Evolutionary conservation across 2,113 vertebrate species (phyloP), one percentile per base, ranked within the genome.

Genomic region (Rhea pennata): DNA sequence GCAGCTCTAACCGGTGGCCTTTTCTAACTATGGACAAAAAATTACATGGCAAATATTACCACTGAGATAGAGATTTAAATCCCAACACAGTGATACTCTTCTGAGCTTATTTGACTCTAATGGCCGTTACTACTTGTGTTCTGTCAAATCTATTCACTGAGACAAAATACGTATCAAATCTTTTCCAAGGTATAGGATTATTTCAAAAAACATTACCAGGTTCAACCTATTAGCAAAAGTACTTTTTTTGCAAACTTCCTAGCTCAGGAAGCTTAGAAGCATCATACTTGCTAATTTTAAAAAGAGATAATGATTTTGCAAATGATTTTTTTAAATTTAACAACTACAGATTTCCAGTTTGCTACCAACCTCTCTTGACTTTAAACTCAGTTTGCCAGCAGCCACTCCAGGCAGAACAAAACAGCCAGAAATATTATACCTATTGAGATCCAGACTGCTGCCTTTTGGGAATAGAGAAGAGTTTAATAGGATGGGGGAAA

Each of bases 21-120:
- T 58, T 92, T 85, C 66, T 89, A 76, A 62, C 53, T 62, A 53
- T 53, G 73, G 90, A 90, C 62, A 78, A 80, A 58, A 79, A 92
- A 90, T 65, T 79, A 85, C 66, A 70, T 58, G 40, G 56, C 51
- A 84, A 26, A 36, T 36, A 36, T 82, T 91, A 65, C 81, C 64
- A 21, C 78, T 72, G 73, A 96, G 96, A 91, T 33, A 92, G 81
- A 84, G 50, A 70, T 66, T 85, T 73, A 95, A 85, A 70, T 91
- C 74, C 64, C 84, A 83, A 1, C 24, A 62, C 53, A 87, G 36
- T 46, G 65, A 26, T 40, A 62, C 23, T 90, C 50, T 83, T 94
- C 75, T 1, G 0, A 88, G 70, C 22, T 85, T 91, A 46, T 14
- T 89, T 86, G n/a, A 36, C 85, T 40, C 48, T 92, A 69, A 79